Evolutionary conservation across 2,888 invertebrate species (phyloP).

Genomic region (Calliscelio sp.): DNA sequence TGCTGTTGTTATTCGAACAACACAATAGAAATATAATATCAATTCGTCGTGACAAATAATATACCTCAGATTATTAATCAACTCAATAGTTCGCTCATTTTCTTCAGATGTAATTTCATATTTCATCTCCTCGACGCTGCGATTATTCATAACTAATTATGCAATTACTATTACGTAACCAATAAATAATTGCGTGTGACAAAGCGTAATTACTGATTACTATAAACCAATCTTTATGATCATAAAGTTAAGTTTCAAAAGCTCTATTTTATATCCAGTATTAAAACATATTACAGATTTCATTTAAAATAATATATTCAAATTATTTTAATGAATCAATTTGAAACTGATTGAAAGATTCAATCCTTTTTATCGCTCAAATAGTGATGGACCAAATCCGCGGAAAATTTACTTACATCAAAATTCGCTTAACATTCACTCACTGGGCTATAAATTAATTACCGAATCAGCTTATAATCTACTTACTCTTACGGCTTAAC

Average conservation of each 20-base stretch:
- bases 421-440: conserved; percentile 26
- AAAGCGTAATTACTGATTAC: conserved; percentile 20
- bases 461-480: conserved; percentile 44
- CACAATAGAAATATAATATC: conserved; percentile 50
- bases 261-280: too few species aligned
- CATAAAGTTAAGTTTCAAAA: neutral
- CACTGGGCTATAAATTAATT: conserved; percentile 37
- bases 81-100: conserved; percentile 34
- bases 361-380: too few species aligned
- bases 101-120: conserved; percentile 49
- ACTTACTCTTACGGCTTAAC: conserved; percentile 34
- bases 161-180: conserved; percentile 44
- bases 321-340: too few species aligned
- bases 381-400: conserved; percentile 15
- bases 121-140: conserved; percentile 34
- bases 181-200: conserved; percentile 30
- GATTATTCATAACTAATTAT: conserved; percentile 54
- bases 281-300: too few species aligned
- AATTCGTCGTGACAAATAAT: conserved; percentile 50
- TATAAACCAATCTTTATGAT: conserved; percentile 1
- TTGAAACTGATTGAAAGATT: too few species aligned
- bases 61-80: conserved; percentile 46
- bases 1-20: conserved; percentile 31
- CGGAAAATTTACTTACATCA: conserved; percentile 43
- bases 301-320: too few species aligned